Evolutionary conservation across 2,113 vertebrate genomes (phyloP).

Genomic region (Solea senegalensis): DNA sequence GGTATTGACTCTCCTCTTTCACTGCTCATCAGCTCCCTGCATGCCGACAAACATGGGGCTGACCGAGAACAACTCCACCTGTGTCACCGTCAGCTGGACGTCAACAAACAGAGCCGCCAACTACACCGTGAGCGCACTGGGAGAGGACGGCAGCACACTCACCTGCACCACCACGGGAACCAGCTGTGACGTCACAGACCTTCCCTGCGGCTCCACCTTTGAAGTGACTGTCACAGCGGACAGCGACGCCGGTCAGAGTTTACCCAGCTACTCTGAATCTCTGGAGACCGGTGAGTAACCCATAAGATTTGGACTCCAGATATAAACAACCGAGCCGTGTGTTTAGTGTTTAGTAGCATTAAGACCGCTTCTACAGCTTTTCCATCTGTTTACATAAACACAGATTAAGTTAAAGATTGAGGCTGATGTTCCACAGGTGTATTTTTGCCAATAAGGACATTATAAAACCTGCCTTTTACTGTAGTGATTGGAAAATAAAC

Average conservation of each 20-base stretch:
- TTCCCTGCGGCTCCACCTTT: slow-evolving; percentile 88
- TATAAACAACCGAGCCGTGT: too few species aligned
- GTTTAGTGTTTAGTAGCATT: too few species aligned
- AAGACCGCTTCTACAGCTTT: too few species aligned
- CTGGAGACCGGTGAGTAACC: slow-evolving; percentile 85
- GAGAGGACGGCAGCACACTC: slow-evolving; percentile 26
- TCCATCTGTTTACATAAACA: too few species aligned
- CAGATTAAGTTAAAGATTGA: too few species aligned
- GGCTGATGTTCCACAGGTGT: too few species aligned
- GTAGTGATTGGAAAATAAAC: too few species aligned
- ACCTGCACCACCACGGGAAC: slow-evolving; percentile 78
- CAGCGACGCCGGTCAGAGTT: slow-evolving; percentile 82
- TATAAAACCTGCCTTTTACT: too few species aligned
- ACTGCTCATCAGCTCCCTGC: slow-evolving; percentile 85
- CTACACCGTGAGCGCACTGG: slow-evolving; percentile 78
- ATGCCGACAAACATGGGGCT: slow-evolving; percentile 84
- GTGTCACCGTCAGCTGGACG: slow-evolving; percentile 82
- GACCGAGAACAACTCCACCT: slow-evolving; percentile 69
- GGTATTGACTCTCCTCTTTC: not conserved
- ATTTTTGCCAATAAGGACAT: too few species aligned
- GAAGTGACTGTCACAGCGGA: slow-evolving; percentile 83
- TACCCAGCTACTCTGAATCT: slow-evolving; percentile 87
- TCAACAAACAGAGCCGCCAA: slow-evolving; percentile 78
- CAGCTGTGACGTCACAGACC: slow-evolving; percentile 80
- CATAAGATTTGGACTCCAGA: not conserved